These are phyloP conservation scores for Dreissena polymorpha DNA, from an alignment of 1,140 invertebrate species.

Conservation along the genomic window DNA sequence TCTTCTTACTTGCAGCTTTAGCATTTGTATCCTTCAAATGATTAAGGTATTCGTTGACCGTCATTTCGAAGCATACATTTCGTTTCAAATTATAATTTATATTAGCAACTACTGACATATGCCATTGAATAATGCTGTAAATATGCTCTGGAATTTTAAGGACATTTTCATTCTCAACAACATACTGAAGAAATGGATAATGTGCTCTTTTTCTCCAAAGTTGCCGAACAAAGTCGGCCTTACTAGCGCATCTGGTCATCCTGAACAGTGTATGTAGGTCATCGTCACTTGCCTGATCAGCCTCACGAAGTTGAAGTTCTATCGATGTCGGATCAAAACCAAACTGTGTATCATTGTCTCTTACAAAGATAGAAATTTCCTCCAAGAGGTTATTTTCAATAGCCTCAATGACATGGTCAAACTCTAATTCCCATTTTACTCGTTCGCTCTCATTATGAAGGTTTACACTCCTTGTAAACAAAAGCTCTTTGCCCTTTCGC, in stretches of 20 bases:
- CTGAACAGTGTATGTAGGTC: background rate
- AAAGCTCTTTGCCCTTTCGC: background rate
- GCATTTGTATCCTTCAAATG: background rate
- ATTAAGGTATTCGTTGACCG: conserved; percentile 19
- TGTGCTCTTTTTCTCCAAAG: background rate
- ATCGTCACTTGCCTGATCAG: background rate
- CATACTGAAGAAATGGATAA: background rate
- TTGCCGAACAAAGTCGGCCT: conserved; percentile 3
- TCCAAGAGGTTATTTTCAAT: conserved; percentile 4
- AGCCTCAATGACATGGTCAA: background rate
- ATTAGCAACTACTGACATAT: conserved; percentile 22
- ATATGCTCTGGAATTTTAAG: conserved; percentile 26
- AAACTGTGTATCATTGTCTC: background rate
- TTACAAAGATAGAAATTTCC: background rate
- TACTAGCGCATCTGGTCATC: background rate
- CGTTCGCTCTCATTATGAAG: background rate
- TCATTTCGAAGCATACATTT: conserved; percentile 18
- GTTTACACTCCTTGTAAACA: conserved; percentile 6
- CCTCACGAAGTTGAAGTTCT: background rate
- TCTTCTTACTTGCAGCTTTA: conserved; percentile 5
- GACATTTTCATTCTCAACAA: conserved; percentile 8
- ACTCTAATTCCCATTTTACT: background rate
- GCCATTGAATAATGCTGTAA: conserved; percentile 27
- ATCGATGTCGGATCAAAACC: background rate
- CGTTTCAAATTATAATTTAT: conserved; percentile 31